Evolutionary conservation across 1,140 invertebrate genomes (phyloP).

Genomic region (Nasonia longicornis): DNA sequence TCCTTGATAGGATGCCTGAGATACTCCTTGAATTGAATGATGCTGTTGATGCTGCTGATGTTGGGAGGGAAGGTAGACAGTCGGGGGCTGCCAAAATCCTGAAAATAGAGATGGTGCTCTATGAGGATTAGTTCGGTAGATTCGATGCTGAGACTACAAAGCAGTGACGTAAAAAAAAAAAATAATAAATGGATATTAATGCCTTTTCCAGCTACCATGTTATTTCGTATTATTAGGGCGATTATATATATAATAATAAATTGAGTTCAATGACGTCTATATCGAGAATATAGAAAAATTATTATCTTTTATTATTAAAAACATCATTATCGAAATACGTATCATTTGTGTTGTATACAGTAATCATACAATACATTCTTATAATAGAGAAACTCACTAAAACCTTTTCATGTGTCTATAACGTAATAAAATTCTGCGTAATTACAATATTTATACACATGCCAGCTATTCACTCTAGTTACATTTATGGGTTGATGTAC

Average conservation of each 20-base stretch:
- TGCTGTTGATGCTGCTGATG: not conserved
- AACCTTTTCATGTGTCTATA: not conserved
- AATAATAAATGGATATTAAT: not conserved
- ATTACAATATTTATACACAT: not conserved
- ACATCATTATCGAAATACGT: not conserved
- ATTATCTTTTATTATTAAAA: not conserved
- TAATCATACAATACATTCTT: too few species aligned
- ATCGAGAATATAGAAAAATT: not conserved
- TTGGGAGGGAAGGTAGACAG: not conserved
- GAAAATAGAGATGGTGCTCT: slow-evolving; percentile 1
- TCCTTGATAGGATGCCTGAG: not conserved
- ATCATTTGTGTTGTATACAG: too few species aligned
- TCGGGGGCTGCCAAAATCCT: slow-evolving; percentile 34
- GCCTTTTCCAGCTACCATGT: not conserved
- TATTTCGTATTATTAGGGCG: not conserved
- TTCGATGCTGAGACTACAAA: not conserved
- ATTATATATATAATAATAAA: not conserved
- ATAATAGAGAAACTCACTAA: too few species aligned
- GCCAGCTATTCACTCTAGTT: not conserved
- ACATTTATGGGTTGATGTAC: not conserved
- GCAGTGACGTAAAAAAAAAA: not conserved
- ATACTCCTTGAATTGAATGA: not conserved
- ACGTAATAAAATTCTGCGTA: not conserved
- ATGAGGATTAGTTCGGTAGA: slow-evolving; percentile 11
- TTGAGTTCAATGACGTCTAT: not conserved